Percentiles rank a stretch among this genome's conserved stretches.
These are phyloP conservation scores for Drosophila kuntzei DNA, from an alignment of 2,888 invertebrate species.

Conservation along the genomic window DNA sequence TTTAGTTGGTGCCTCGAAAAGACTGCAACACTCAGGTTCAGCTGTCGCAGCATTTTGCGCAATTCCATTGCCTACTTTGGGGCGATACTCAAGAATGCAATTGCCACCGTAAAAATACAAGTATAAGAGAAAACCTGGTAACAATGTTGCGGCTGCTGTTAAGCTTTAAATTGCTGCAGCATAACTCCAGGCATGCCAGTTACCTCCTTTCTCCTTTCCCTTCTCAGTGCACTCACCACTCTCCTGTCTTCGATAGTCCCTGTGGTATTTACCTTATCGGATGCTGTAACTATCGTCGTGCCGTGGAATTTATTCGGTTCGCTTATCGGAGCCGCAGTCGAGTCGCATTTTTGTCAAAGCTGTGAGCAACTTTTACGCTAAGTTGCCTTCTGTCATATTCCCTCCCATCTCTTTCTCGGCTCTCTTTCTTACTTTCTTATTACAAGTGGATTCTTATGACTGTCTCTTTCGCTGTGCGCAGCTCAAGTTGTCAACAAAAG, in stretches of 20 bases:
- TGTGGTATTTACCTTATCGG: conserved; percentile 38
- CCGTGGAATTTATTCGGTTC: conserved; percentile 60
- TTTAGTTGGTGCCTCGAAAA: conserved; percentile 34
- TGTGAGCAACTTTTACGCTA: conserved; percentile 55
- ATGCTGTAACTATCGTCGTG: conserved; percentile 46
- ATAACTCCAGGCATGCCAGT: conserved; percentile 16
- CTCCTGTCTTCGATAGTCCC: not conserved
- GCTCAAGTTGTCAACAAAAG: conserved; percentile 76
- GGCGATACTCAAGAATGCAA: conserved; percentile 48
- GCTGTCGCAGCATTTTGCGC: conserved; percentile 54
- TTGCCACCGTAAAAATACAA: conserved; percentile 22
- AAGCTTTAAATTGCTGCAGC: conserved; percentile 52
- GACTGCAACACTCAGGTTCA: conserved; percentile 51
- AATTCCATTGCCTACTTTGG: conserved; percentile 59
- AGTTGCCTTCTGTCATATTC: conserved; percentile 58
- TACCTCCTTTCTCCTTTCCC: not conserved
- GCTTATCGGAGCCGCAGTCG: conserved; percentile 68
- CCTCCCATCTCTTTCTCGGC: not conserved
- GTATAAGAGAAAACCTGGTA: conserved; percentile 11
- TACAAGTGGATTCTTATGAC: not conserved
- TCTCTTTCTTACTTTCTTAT: not conserved
- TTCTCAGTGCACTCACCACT: not conserved
- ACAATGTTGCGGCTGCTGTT: conserved; percentile 53
- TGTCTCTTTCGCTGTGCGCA: conserved; percentile 17
- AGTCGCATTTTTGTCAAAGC: conserved; percentile 56